Conservation (phyloP, 2,797 vertebrate species). For the Echeneis naucrates region DNA sequence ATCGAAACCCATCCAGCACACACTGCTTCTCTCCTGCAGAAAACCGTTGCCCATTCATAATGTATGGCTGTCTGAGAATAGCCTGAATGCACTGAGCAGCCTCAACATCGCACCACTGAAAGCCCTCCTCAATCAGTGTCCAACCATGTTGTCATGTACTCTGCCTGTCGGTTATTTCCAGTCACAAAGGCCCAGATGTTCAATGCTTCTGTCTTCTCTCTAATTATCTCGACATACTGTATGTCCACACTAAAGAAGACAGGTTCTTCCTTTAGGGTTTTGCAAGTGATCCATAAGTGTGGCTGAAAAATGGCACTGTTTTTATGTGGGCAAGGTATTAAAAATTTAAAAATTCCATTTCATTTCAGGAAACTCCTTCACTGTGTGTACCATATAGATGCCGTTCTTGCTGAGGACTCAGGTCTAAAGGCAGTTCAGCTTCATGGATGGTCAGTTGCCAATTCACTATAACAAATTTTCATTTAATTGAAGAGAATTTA, state of each 20-base stretch:
- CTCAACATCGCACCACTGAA: slow-evolving; percentile 58
- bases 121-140: slow-evolving; percentile 18
- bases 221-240: slow-evolving; percentile 32
- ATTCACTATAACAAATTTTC: too few species aligned
- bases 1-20: slow-evolving; percentile 59
- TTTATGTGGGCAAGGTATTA: not conserved
- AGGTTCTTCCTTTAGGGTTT: not conserved
- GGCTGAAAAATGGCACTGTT: not conserved
- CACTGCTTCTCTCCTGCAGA: slow-evolving; percentile 56
- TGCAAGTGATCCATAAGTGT: not conserved
- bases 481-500: not conserved
- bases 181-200: slow-evolving; percentile 30
- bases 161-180: slow-evolving; percentile 11
- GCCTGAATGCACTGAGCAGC: slow-evolving; percentile 60
- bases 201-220: slow-evolving; percentile 24
- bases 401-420: not conserved
- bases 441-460: too few species aligned
- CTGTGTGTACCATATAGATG: not conserved
- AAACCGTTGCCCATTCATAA: slow-evolving; percentile 81
- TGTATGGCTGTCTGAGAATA: slow-evolving; percentile 83
- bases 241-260: not conserved
- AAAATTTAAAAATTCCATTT: not conserved
- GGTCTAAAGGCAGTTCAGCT: not conserved
- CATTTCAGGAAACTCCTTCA: not conserved
- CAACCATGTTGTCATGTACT: slow-evolving; percentile 3